A percentile compares a stretch with the other conserved stretches of the same genome.
phyloP scores from a whole-genome alignment of 2,888 invertebrate genomes.

The Microplitis deprimator region DNA sequence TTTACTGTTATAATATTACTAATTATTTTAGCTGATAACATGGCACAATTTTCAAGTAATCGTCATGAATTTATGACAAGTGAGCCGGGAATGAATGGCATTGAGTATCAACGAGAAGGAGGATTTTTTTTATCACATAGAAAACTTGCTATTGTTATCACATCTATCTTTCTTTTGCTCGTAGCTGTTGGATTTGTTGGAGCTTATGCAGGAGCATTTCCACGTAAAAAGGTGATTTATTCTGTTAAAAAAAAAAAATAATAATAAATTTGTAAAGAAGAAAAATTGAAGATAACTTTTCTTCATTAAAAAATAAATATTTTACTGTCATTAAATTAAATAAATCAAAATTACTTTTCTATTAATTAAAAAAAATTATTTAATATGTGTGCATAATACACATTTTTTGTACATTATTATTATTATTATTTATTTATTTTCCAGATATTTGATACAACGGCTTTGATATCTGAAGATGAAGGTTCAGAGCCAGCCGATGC shows the following conservation, averaged over 20 bases:
- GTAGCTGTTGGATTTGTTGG: conserved; percentile 62
- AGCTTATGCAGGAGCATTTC: conserved; percentile 58
- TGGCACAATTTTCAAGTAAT: conserved; percentile 67
- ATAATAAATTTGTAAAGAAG: conserved; percentile 7
- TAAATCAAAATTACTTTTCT: too few relatives aligned
- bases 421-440: conserved; percentile 4
- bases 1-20: too few relatives aligned
- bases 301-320: too few relatives aligned
- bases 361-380: too few relatives aligned
- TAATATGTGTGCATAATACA: too few relatives aligned
- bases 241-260: neutral
- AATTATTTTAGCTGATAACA: conserved; percentile 55
- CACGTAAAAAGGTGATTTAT: conserved; percentile 52
- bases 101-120: conserved; percentile 75
- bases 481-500: conserved; percentile 48
- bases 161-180: conserved; percentile 56
- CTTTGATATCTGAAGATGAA: conserved; percentile 53
- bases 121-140: conserved; percentile 77
- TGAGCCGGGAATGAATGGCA: conserved; percentile 73
- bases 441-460: conserved; percentile 54
- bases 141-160: conserved; percentile 70
- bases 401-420: too few relatives aligned
- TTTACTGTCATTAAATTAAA: too few relatives aligned
- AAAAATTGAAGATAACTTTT: too few relatives aligned
- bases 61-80: conserved; percentile 77